These are phyloP conservation scores for Manis javanica DNA, from an alignment of 2,797 vertebrate genomes.

Conservation along the genomic window DNA sequence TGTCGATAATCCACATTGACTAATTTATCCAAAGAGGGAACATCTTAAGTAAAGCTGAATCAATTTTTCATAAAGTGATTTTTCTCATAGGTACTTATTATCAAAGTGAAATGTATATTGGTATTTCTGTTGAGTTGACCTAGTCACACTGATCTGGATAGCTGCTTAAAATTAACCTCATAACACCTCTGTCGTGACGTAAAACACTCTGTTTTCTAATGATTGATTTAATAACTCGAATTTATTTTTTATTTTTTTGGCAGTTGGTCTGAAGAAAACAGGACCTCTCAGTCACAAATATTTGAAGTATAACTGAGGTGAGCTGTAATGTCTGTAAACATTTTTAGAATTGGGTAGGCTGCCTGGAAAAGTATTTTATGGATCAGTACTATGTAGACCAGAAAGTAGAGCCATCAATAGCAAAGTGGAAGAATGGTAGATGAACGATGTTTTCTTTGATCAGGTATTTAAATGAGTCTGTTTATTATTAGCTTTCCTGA, in stretches of 20 bases:
- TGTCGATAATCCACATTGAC: background rate
- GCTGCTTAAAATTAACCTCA: background rate
- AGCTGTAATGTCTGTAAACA: constrained; percentile 28
- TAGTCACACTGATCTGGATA: background rate
- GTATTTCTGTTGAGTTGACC: background rate
- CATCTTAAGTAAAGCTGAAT: background rate
- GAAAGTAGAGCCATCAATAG: background rate
- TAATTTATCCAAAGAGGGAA: background rate
- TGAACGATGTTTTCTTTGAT: background rate
- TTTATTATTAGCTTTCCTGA: background rate
- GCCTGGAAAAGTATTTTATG: background rate
- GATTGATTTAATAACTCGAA: background rate
- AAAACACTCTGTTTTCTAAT: background rate
- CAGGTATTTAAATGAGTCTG: background rate
- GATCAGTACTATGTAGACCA: background rate
- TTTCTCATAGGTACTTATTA: background rate
- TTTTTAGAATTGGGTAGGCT: background rate
- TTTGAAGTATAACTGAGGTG: background rate
- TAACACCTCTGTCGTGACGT: background rate
- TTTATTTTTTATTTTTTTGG: background rate
- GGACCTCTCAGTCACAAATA: background rate
- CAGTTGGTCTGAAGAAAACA: constrained; percentile 55
- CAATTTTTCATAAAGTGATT: background rate
- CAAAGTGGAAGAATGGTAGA: background rate
- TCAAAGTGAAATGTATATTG: background rate